Percentiles rank a stretch among this genome's conserved stretches.
These are phyloP conservation scores for Tadarida brasiliensis DNA, from an alignment of 2,797 vertebrate species.

Conservation along the genomic window DNA sequence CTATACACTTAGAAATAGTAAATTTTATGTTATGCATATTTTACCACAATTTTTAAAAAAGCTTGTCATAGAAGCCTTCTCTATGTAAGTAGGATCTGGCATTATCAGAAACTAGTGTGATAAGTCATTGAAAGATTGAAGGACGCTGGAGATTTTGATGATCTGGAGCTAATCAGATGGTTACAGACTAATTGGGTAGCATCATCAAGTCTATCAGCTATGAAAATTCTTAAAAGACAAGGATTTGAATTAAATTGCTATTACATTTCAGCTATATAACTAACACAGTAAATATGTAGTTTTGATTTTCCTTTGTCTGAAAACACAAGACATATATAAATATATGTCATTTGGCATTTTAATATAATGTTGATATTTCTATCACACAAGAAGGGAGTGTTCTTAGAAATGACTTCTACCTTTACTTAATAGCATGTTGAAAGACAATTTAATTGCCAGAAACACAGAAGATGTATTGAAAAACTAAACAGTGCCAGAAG, in stretches of 20 bases:
- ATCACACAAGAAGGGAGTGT: neutral
- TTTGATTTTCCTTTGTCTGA: constrained; percentile 51
- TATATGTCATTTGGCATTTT: constrained; percentile 53
- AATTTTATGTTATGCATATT: neutral
- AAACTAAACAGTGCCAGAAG: neutral
- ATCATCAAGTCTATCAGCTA: neutral
- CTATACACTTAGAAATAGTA: neutral
- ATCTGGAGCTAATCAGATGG: neutral
- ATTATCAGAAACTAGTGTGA: neutral
- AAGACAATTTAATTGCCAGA: constrained; percentile 63
- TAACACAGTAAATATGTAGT: neutral
- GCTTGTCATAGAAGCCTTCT: neutral
- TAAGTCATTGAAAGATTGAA: neutral
- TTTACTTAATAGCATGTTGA: neutral
- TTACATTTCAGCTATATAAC: neutral
- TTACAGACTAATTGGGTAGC: neutral
- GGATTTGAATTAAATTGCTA: neutral
- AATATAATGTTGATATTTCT: constrained; percentile 41
- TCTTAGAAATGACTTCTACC: neutral
- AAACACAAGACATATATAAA: neutral
- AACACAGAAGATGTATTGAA: constrained; percentile 31
- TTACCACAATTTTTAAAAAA: neutral
- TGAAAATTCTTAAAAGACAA: constrained; percentile 26
- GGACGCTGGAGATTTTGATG: neutral
- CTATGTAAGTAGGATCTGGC: neutral